phyloP scores from a whole-genome alignment of 2,113 vertebrate genomes.

The Triplophysa rosa region DNA sequence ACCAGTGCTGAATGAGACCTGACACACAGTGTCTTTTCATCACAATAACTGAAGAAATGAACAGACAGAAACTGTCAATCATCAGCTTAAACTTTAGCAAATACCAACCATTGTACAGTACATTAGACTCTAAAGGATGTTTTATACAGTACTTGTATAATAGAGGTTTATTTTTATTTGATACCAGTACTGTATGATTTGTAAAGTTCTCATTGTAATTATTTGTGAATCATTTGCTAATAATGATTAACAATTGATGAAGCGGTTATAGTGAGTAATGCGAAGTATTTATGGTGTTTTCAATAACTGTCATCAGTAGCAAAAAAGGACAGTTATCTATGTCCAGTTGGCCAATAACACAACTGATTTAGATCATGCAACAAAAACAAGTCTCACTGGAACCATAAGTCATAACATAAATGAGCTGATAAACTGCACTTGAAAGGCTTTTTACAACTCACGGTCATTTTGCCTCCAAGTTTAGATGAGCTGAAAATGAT shows the following conservation, averaged over 20 bases:
- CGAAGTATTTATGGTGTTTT: no score
- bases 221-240: no score
- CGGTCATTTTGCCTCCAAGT: slow-evolving; percentile 24
- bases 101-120: background rate
- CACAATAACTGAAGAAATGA: slow-evolving; percentile 19
- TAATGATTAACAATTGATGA: no score
- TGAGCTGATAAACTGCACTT: slow-evolving; percentile 28
- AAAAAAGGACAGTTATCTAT: background rate
- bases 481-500: slow-evolving; percentile 26
- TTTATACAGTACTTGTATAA: background rate
- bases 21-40: slow-evolving; percentile 33
- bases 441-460: slow-evolving; percentile 20
- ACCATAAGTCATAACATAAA: slow-evolving; percentile 16
- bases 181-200: background rate
- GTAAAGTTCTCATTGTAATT: background rate
- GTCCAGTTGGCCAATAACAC: slow-evolving; percentile 16
- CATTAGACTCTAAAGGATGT: background rate
- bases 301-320: no score
- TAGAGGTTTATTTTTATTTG: background rate
- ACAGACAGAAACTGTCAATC: slow-evolving; percentile 52
- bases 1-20: slow-evolving; percentile 10
- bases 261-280: no score
- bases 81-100: slow-evolving; percentile 35
- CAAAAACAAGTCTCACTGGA: slow-evolving; percentile 18
- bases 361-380: slow-evolving; percentile 28